Conservation (phyloP, 2,888 invertebrate species). For the Cosmopolites sordidus region DNA sequence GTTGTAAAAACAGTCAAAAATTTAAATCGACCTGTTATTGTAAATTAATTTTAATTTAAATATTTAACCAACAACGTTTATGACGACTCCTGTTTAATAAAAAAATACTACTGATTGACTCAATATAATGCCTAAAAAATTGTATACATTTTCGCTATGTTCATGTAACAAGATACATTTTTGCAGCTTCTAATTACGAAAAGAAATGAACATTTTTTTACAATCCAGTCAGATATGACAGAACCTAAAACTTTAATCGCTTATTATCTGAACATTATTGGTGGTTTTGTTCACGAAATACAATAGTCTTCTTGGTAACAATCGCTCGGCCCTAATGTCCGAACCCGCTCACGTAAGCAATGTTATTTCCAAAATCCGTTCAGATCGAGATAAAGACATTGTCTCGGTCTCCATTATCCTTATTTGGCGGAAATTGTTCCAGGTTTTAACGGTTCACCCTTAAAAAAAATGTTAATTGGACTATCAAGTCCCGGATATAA, state of each 20-base stretch:
- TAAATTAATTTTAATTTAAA: too few species aligned
- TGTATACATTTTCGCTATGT: too few species aligned
- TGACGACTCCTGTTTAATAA: too few species aligned
- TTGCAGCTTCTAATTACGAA: too few species aligned
- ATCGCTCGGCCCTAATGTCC: not conserved
- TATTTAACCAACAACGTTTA: too few species aligned
- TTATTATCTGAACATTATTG: not conserved
- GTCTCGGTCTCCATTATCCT: constrained; percentile 40
- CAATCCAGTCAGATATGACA: too few species aligned
- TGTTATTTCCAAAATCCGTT: constrained; percentile 35
- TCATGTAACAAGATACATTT: too few species aligned
- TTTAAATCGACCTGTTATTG: too few species aligned
- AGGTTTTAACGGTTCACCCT: constrained; percentile 19
- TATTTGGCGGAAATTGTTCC: constrained; percentile 40
- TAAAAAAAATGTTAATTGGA: constrained; percentile 10
- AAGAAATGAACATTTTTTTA: too few species aligned
- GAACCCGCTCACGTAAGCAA: constrained; percentile 41
- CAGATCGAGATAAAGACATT: constrained; percentile 41
- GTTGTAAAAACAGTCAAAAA: too few species aligned
- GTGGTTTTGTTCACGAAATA: not conserved
- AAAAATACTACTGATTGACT: too few species aligned
- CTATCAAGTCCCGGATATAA: not conserved
- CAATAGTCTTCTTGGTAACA: not conserved
- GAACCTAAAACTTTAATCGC: not conserved
- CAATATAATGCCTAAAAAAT: too few species aligned